These are phyloP conservation scores for Actinostola sp. DNA, from an alignment of 92 coral and sea anemone species.

Conservation along the genomic window DNA sequence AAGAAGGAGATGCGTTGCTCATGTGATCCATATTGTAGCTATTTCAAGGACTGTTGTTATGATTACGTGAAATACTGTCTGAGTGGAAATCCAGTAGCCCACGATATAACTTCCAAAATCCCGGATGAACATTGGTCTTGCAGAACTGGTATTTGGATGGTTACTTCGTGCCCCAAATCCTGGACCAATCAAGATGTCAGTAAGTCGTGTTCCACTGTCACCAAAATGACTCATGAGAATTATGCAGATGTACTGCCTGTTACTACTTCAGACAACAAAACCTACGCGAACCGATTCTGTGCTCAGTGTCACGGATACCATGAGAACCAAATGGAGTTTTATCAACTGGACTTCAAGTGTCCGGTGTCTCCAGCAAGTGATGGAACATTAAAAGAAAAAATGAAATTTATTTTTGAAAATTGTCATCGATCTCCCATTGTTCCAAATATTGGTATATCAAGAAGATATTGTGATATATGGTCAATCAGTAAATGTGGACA, in stretches of 20 bases:
- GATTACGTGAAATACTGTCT: slow-evolving; percentile 14
- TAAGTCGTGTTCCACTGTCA: slow-evolving; percentile 6
- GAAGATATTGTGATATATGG: not conserved
- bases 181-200: slow-evolving; percentile 19
- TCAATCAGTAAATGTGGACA: not conserved
- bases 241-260: too few relatives aligned
- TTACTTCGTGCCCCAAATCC: slow-evolving; percentile 37
- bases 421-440: slow-evolving; percentile 1
- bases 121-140: slow-evolving; percentile 14
- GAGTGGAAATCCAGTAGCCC: not conserved
- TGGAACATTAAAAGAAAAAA: not conserved
- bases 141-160: slow-evolving; percentile 40
- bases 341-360: slow-evolving; percentile 18
- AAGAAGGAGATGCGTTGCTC: slow-evolving; percentile 4
- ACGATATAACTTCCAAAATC: not conserved
- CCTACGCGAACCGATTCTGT: slow-evolving; percentile 54
- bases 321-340: too few relatives aligned
- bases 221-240: too few relatives aligned
- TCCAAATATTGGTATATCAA: not conserved
- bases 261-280: slow-evolving; percentile 33
- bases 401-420: slow-evolving; percentile 20
- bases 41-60: slow-evolving; percentile 32
- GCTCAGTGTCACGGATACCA: too few relatives aligned
- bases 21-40: slow-evolving; percentile 26
- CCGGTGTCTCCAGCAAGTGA: slow-evolving; percentile 25